Evolutionary conservation across 1,140 invertebrate species (phyloP).

Genomic region (Augochlora pura): DNA sequence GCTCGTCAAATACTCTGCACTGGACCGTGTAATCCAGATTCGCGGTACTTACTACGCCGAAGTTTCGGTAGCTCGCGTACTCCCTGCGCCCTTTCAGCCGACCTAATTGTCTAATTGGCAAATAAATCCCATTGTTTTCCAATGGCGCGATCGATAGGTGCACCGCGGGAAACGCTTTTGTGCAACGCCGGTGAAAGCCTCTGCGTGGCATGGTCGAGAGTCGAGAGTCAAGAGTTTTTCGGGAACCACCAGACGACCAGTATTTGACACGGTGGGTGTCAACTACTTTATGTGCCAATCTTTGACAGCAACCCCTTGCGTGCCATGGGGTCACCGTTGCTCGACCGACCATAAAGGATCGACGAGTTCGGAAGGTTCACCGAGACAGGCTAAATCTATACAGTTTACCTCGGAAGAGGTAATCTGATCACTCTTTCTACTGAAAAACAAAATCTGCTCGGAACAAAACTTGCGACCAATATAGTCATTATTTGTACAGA

Average conservation of each 20-base stretch:
- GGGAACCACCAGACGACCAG: neutral
- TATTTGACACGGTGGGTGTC: constrained; percentile 37
- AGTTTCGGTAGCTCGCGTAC: constrained; percentile 45
- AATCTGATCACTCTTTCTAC: too few relatives aligned
- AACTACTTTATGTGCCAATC: constrained; percentile 22
- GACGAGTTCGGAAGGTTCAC: neutral
- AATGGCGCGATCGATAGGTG: constrained; percentile 54
- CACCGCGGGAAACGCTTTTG: constrained; percentile 34
- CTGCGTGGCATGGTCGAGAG: neutral
- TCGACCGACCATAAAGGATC: neutral
- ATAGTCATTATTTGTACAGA: too few relatives aligned
- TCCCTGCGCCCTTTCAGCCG: constrained; percentile 48
- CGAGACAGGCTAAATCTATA: neutral
- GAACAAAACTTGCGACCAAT: too few relatives aligned
- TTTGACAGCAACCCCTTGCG: neutral
- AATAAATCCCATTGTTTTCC: constrained; percentile 75
- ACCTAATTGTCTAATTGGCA: constrained; percentile 75
- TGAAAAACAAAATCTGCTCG: too few relatives aligned
- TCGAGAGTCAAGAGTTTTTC: neutral
- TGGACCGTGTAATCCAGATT: constrained; percentile 65
- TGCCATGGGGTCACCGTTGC: neutral
- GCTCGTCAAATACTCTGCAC: constrained; percentile 71
- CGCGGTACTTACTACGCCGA: constrained; percentile 45
- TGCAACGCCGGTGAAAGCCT: constrained; percentile 1
- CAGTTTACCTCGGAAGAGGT: too few relatives aligned